Evolutionary conservation across 2,888 invertebrate genomes (phyloP).

Genomic region (Rotaria sp.): DNA sequence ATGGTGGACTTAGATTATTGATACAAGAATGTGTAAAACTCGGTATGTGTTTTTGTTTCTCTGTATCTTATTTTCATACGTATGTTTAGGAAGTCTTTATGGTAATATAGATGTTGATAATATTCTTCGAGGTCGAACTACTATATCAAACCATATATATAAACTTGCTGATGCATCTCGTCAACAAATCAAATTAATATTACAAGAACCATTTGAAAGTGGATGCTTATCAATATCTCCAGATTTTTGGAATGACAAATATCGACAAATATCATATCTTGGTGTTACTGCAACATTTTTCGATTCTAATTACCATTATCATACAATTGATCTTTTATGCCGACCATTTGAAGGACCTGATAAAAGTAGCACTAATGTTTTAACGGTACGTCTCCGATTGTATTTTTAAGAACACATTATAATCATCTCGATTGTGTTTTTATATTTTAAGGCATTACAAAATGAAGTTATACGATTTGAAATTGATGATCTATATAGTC

Average conservation of each 20-base stretch:
- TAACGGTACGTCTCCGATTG: background rate
- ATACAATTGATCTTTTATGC: background rate
- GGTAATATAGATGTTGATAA: background rate
- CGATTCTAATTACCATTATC: background rate
- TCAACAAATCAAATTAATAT: background rate
- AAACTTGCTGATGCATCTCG: background rate
- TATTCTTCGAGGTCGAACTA: background rate
- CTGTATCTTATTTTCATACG: background rate
- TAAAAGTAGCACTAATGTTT: background rate
- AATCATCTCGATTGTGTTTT: too few relatives aligned
- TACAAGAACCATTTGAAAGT: background rate
- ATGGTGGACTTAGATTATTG: background rate
- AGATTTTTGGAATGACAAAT: background rate
- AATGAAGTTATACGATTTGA: too few relatives aligned
- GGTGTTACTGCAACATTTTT: background rate
- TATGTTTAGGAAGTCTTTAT: background rate
- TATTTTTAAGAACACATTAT: too few relatives aligned
- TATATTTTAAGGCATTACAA: too few relatives aligned
- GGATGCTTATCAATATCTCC: background rate
- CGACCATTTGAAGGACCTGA: background rate
- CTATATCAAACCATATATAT: background rate
- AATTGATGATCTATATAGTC: too few relatives aligned
- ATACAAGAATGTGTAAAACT: background rate
- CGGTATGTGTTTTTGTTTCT: background rate
- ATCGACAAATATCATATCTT: background rate